phyloP scores from a whole-genome alignment of 2,797 vertebrate genomes.

The Rhinogobio ventralis region DNA sequence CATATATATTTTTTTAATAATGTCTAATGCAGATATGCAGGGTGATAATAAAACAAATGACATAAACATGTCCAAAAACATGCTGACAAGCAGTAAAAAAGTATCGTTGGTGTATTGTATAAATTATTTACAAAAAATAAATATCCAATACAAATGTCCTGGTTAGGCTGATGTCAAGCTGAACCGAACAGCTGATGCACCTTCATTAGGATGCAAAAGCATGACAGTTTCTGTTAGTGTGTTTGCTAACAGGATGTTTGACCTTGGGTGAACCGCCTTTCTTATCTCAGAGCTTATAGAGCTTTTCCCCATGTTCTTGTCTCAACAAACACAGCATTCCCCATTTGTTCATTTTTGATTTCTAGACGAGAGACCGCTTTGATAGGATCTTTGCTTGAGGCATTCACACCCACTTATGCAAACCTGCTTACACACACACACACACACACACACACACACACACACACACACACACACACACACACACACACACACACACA shows the following conservation, averaged over 20 bases:
- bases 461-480: not conserved
- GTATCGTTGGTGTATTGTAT: not conserved
- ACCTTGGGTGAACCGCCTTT: slow-evolving; percentile 46
- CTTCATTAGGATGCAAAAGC: slow-evolving; percentile 47
- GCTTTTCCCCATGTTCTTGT: slow-evolving; percentile 43
- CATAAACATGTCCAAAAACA: not conserved
- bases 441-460: not conserved
- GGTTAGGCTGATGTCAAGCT: not conserved
- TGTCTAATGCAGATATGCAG: not conserved
- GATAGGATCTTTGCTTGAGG: slow-evolving; percentile 66
- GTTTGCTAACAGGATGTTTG: slow-evolving; percentile 39
- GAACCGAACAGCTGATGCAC: not conserved
- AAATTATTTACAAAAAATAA: not conserved
- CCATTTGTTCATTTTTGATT: slow-evolving; percentile 69
- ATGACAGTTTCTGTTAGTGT: slow-evolving; percentile 16
- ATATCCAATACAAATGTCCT: not conserved
- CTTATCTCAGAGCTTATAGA: slow-evolving; percentile 62
- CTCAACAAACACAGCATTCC: slow-evolving; percentile 57
- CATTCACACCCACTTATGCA: slow-evolving; percentile 14
- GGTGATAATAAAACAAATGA: not conserved
- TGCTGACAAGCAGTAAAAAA: not conserved
- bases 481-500: slow-evolving; percentile 28
- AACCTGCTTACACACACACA: not conserved
- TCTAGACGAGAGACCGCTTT: slow-evolving; percentile 64
- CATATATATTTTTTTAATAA: not conserved